phyloP scores from a whole-genome alignment of 2,113 vertebrate species.

The Chloropsis hardwickii region DNA sequence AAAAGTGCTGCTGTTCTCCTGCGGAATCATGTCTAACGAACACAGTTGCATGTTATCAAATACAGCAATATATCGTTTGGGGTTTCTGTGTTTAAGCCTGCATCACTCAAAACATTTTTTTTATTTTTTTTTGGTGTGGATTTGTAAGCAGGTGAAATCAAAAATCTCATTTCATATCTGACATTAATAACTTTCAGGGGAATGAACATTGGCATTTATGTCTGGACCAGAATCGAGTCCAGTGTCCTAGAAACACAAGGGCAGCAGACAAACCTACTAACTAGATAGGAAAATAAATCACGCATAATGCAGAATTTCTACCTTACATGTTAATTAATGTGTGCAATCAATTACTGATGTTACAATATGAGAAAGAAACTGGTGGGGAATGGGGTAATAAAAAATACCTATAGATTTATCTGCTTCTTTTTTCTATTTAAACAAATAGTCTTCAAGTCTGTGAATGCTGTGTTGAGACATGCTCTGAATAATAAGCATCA shows the following conservation, averaged over 20 bases:
- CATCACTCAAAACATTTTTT: slow-evolving; percentile 68
- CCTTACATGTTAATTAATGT: slow-evolving; percentile 92
- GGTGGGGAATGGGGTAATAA: slow-evolving; percentile 84
- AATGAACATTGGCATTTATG: slow-evolving; percentile 84
- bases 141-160: slow-evolving; percentile 84
- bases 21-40: slow-evolving; percentile 71
- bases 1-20: slow-evolving; percentile 68
- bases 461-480: slow-evolving; percentile 91
- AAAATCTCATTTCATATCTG: slow-evolving; percentile 86
- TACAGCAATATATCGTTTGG: slow-evolving; percentile 69
- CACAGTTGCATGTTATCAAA: slow-evolving; percentile 69
- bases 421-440: slow-evolving; percentile 95
- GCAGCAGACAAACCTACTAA: slow-evolving; percentile 82
- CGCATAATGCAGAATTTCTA: slow-evolving; percentile 87
- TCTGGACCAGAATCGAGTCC: slow-evolving; percentile 81
- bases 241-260: slow-evolving; percentile 83
- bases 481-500: slow-evolving; percentile 99
- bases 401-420: slow-evolving; percentile 97
- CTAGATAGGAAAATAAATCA: slow-evolving; percentile 89
- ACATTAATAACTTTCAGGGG: slow-evolving; percentile 87
- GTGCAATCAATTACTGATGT: slow-evolving; percentile 91
- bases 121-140: slow-evolving; percentile 49
- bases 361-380: slow-evolving; percentile 86
- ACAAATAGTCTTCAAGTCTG: slow-evolving; percentile 90
- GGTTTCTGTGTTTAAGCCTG: slow-evolving; percentile 69